phyloP scores from a whole-genome alignment of 2,113 vertebrate species.

The Morone chrysops region DNA sequence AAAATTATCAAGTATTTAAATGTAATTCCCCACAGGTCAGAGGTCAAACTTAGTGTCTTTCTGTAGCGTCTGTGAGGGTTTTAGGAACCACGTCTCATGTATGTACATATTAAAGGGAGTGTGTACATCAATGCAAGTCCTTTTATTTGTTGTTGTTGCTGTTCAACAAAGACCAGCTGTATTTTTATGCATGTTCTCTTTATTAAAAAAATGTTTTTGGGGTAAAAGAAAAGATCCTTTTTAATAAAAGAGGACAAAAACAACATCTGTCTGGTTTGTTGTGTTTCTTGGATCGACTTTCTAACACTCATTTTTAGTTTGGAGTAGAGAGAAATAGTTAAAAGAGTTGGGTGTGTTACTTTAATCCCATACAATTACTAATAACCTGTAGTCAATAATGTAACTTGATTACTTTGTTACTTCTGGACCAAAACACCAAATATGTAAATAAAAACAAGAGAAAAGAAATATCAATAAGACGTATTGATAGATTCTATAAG shows the following conservation, averaged over 20 bases:
- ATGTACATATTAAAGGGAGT: slow-evolving; percentile 42
- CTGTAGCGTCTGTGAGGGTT: slow-evolving; percentile 29
- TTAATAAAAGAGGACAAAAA: slow-evolving; percentile 57
- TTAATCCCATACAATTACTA: no score
- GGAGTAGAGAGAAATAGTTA: no score
- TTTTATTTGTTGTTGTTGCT: slow-evolving; percentile 21
- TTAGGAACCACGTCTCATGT: slow-evolving; percentile 41
- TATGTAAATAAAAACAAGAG: no score
- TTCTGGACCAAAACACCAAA: no score
- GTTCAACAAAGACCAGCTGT: slow-evolving; percentile 33
- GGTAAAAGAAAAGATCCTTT: slow-evolving; percentile 39
- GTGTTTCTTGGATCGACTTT: neutral
- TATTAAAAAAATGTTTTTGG: slow-evolving; percentile 57
- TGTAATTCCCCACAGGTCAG: slow-evolving; percentile 31
- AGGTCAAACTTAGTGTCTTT: slow-evolving; percentile 34
- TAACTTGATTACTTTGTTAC: no score
- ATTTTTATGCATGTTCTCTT: slow-evolving; percentile 71
- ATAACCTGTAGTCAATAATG: no score
- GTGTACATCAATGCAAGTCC: slow-evolving; percentile 29
- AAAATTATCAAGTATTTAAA: slow-evolving; percentile 5
- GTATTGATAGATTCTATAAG: no score
- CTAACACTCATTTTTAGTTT: no score
- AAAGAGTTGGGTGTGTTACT: no score
- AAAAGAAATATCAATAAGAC: no score
- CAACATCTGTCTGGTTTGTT: neutral